Conservation (phyloP, 2,888 invertebrate species). For the Timema podura region DNA sequence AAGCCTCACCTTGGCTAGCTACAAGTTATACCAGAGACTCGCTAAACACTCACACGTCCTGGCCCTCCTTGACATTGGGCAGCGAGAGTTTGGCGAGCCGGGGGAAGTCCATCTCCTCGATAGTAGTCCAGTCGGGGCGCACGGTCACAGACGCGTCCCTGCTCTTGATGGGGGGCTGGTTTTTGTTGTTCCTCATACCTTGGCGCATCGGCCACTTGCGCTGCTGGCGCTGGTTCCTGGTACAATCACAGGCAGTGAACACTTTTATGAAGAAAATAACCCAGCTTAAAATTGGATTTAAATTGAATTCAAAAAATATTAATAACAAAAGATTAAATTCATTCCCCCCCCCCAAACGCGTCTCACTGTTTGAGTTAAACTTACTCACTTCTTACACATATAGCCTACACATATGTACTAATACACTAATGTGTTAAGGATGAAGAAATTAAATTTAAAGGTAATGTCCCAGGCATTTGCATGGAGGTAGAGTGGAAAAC, state of each 20-base stretch:
- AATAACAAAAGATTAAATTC: no score
- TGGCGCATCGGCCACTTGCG: conserved; percentile 73
- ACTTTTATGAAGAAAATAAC: no score
- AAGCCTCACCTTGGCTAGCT: no score
- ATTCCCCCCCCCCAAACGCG: no score
- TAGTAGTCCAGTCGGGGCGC: conserved; percentile 91
- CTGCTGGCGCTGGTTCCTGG: conserved; percentile 41
- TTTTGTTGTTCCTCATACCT: conserved; percentile 54
- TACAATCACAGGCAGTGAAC: not conserved
- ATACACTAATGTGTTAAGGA: no score
- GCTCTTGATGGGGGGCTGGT: conserved; percentile 80
- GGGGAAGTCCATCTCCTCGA: conserved; percentile 98
- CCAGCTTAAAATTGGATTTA: conserved; percentile 2
- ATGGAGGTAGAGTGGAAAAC: no score
- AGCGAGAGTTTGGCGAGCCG: conserved; percentile 88
- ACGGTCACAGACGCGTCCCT: conserved; percentile 96
- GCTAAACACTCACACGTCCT: conserved; percentile 51
- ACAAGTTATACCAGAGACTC: no score
- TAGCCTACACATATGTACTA: no score
- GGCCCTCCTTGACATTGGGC: conserved; percentile 79
- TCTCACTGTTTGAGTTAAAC: no score
- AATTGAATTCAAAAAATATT: not conserved
- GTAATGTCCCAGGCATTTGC: no score
- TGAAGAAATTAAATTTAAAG: no score
- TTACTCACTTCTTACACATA: no score